Conservation (phyloP, 2,888 invertebrate species). For the Tipula confusa region DNA sequence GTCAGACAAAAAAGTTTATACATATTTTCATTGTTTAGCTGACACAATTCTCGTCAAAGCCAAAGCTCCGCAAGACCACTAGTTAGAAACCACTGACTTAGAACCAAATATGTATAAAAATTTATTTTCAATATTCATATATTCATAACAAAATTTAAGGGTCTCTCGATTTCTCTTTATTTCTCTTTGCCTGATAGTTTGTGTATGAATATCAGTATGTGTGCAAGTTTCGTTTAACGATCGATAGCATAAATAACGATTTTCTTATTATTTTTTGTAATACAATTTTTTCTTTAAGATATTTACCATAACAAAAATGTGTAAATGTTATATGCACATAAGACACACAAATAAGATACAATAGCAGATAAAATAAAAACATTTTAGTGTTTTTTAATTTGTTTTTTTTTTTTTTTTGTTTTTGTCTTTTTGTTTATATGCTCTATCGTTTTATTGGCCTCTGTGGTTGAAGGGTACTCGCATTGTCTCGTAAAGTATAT, state of each 20-base stretch:
- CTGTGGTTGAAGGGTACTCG: too few species aligned
- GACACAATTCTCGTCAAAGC: too few species aligned
- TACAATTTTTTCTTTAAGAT: background rate
- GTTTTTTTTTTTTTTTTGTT: background rate
- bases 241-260: background rate
- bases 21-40: too few species aligned
- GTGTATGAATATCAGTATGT: too few species aligned
- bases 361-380: background rate
- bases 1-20: too few species aligned
- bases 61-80: background rate
- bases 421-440: background rate
- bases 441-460: constrained; percentile 8
- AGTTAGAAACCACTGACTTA: background rate
- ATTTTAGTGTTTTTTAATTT: constrained; percentile 3
- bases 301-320: background rate
- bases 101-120: background rate
- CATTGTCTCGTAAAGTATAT: too few species aligned
- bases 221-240: background rate
- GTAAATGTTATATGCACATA: background rate
- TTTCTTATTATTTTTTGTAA: background rate
- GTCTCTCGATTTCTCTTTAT: background rate
- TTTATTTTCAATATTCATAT: background rate
- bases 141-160: background rate
- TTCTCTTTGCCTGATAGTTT: too few species aligned
- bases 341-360: background rate